Evolutionary conservation across 2,888 invertebrate genomes (phyloP), one percentile per base, ranked within the genome.

Genomic region (Heliconius cydno): DNA sequence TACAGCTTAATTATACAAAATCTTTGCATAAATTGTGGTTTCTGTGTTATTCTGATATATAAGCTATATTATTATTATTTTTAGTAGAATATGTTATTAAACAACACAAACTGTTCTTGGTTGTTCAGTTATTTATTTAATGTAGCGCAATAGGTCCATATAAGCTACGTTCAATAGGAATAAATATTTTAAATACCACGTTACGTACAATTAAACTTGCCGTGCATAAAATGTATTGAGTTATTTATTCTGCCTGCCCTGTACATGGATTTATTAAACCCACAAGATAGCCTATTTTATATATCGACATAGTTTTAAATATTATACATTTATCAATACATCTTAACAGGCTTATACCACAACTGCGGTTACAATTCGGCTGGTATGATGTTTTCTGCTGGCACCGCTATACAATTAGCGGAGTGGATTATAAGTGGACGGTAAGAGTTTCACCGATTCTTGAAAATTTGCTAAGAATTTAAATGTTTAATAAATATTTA

Each of bases 371-470:
- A 98, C 91, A 99, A 98, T 89, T 98, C 98, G 1, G 97, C 98
- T 0, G 98, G 98, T 0, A 98, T 99, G 97, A 98, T 98, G 97
- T 96, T 98, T 85, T 98, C 98, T 19, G 98, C 98, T 13, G 98
- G 98, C 0, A 97, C 97, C 84, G 98, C 97, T 0, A 96, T 98
- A 87, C 97, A 98, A 91, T 96, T 98, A 86, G 98, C 98, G 0
- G 96, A 96, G 79, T 99, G 98, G 98, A 96, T 98, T 78, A 91
- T 97, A 2, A 96, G 96, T 85, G 98, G 98, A 30, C 96, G 95
- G 95, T 95, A 79, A 83, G 46, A 57, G n/a, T 38, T 25, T 15
- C 63, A 12, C 60, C 60, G 65, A 30, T 34, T 28, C 3, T 41
- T 41, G 41, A 41, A 41, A 41, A 2, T 12, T 3, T 41, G 10